Evolutionary conservation across 2,888 invertebrate species (phyloP).

Genomic region (Resseliella maxima): DNA sequence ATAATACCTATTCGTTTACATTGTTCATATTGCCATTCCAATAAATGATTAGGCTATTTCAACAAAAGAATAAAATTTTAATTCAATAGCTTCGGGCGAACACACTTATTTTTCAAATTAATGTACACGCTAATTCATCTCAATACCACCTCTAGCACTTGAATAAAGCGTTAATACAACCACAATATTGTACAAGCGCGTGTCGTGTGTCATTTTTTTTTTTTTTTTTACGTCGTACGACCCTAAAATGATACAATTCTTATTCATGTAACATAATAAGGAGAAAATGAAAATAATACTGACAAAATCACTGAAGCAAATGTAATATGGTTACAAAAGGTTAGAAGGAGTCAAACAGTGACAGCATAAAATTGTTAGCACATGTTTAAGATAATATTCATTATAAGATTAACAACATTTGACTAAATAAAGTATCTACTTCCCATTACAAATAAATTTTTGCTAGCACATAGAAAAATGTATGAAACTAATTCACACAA

Average conservation of each 20-base stretch:
- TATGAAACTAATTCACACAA: too few species aligned
- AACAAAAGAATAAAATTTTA: constrained; percentile 21
- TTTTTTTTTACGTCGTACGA: not conserved
- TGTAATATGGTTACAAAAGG: constrained; percentile 41
- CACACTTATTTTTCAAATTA: constrained; percentile 30
- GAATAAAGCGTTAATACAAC: not conserved
- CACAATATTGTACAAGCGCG: not conserved
- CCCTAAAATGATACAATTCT: constrained; percentile 2
- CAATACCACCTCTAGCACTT: not conserved
- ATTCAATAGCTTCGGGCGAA: constrained; percentile 12
- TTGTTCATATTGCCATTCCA: not conserved
- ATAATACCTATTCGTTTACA: too few species aligned
- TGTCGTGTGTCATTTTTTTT: not conserved
- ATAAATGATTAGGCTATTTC: not conserved
- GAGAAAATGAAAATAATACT: constrained; percentile 38
- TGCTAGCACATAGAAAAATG: too few species aligned
- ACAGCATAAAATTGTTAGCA: not conserved
- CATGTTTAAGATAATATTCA: too few species aligned
- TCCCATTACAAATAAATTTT: too few species aligned
- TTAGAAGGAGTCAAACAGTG: not conserved
- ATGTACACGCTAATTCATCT: not conserved
- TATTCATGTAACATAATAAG: constrained; percentile 37
- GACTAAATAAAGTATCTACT: too few species aligned
- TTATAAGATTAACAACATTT: too few species aligned
- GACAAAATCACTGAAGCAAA: constrained; percentile 24